Evolutionary conservation across 2,888 invertebrate species (phyloP), one percentile per base, ranked within the genome.

Genomic region (Cheilosia variabilis): DNA sequence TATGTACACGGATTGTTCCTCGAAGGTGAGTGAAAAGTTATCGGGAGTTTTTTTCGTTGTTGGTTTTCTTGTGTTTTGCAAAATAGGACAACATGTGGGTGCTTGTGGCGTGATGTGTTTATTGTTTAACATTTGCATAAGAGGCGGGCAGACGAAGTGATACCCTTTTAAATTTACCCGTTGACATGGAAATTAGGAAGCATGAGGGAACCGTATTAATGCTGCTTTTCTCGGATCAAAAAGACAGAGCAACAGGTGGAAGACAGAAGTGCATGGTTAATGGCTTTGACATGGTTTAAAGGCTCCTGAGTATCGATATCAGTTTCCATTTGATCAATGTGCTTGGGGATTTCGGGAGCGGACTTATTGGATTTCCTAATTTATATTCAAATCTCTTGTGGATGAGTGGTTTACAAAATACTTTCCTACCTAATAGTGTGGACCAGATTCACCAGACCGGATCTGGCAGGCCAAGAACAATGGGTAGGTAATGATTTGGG

Each of bases 1-100:
- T 97, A 97, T 89, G 97, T 97, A 1, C 94, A 97, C 88, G 98
- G 98, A 19, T 93, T 99, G 50, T 99, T 97, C 92, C 93, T 99
- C 47, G 99, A 99, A 94, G 99, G 98, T 92, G 90, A 89, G 88
- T 41, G 58, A 89, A 1, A 53, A 50, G 41, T 50, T 78, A 78
- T 78, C 77, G n/a, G 27, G 27, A 24, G 31, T 63, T 73, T 45
- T 62, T 31, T 27, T 7, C 6, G 22, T 50, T 45, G 5, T 31
- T 63, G 24, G 1, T 22, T 34, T 19, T 13, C 1, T 10, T 63
- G 5, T 19, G 22, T 41, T 50, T 55, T 63, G 57, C 3, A 37
- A 31, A 57, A 19, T 37, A n/a, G 57, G 27, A 41, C 57, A 50
- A 58, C 58, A 53, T 52, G 58, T 65, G 22, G 19, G 58, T 73